A percentile compares a stretch with the other conserved stretches of the same genome.
Conservation (phyloP, 2,888 invertebrate genomes). For the Meloe dianella region DNA sequence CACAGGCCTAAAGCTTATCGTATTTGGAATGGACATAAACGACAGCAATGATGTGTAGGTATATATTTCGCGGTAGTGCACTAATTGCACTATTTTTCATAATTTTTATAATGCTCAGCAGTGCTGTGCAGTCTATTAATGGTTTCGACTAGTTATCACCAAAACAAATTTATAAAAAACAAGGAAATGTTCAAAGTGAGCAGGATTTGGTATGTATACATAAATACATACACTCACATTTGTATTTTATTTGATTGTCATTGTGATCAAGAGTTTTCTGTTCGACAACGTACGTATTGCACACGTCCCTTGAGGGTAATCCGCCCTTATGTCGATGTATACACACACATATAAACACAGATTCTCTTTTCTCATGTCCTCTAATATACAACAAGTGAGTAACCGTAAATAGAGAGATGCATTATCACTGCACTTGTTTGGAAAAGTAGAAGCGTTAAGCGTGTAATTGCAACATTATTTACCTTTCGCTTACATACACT, state of each 20-base stretch:
- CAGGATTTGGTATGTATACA: too few species aligned
- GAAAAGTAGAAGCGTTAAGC: conserved; percentile 49
- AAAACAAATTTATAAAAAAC: not conserved
- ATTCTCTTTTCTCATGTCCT: conserved; percentile 5
- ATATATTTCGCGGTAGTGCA: too few species aligned
- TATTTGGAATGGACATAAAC: too few species aligned
- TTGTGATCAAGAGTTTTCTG: not conserved
- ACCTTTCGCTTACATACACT: conserved; percentile 53
- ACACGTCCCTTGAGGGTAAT: conserved; percentile 17
- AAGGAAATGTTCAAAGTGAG: not conserved
- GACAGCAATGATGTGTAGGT: too few species aligned
- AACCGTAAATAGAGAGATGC: conserved; percentile 28
- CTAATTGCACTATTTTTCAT: too few species aligned
- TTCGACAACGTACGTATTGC: conserved; percentile 12
- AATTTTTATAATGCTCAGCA: too few species aligned
- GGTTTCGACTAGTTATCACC: too few species aligned
- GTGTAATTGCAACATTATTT: conserved; percentile 56
- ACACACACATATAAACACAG: not conserved
- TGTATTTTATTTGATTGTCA: not conserved
- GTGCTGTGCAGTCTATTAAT: too few species aligned
- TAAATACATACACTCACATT: not conserved
- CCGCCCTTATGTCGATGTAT: conserved; percentile 10
- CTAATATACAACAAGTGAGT: conserved; percentile 15
- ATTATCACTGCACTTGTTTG: conserved; percentile 46
- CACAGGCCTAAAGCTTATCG: too few species aligned